A percentile compares a stretch with the other conserved stretches of the same genome.
Conservation (phyloP, 2,888 invertebrate genomes). For the Macrostomum cliftonense region DNA sequence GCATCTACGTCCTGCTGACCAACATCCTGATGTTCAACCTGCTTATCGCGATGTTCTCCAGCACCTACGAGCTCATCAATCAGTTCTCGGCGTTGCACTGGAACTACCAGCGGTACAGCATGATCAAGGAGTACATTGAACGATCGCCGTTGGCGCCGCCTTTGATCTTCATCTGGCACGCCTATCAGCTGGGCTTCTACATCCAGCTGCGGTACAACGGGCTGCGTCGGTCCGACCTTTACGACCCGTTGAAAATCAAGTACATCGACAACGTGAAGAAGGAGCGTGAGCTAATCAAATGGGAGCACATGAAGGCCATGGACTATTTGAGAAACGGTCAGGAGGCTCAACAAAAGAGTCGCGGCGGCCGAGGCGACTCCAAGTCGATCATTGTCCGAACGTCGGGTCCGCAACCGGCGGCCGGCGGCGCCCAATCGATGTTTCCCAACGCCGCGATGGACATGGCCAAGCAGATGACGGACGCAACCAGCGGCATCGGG, state of each 20-base stretch:
- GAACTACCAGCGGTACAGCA: conserved; percentile 22
- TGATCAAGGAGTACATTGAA: conserved; percentile 32
- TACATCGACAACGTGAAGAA: conserved; percentile 17
- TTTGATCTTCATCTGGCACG: conserved; percentile 26
- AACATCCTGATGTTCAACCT: conserved; percentile 36
- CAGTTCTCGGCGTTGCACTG: conserved; percentile 10
- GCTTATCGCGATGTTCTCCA: conserved; percentile 31
- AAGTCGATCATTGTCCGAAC: conserved; percentile 5
- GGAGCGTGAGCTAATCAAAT: conserved; percentile 21
- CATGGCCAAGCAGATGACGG: too few species aligned
- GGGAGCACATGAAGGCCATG: conserved; percentile 34
- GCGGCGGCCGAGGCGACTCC: conserved; percentile 5
- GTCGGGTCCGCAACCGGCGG: conserved; percentile 1
- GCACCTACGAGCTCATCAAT: conserved; percentile 11
- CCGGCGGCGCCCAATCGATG: too few species aligned
- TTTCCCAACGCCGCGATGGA: too few species aligned
- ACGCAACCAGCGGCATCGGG: conserved; percentile 3
- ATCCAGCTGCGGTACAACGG: conserved; percentile 1
- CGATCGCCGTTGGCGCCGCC: conserved; percentile 33
- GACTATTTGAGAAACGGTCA: conserved; percentile 20
- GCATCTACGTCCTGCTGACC: conserved; percentile 31
- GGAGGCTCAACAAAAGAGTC: conserved; percentile 7
- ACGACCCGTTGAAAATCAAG: conserved; percentile 3
- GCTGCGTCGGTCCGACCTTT: not conserved
- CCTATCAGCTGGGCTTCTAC: conserved; percentile 12